These are phyloP conservation scores for Bicyclus anynana DNA, from an alignment of 1,140 invertebrate species.

Conservation along the genomic window DNA sequence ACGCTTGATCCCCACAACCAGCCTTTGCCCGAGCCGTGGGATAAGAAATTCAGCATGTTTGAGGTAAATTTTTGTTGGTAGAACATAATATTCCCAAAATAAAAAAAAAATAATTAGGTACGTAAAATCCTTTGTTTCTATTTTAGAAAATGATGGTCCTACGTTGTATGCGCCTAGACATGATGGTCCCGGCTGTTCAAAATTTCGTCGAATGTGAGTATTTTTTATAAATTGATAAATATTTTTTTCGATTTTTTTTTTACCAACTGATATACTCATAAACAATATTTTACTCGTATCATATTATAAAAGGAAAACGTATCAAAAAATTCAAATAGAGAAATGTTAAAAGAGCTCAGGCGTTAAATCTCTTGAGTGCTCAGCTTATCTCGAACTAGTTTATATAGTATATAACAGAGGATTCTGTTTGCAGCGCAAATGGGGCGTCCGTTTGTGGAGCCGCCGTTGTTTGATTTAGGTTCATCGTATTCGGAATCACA, in stretches of 20 bases:
- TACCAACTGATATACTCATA: not conserved
- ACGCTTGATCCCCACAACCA: conserved; percentile 82
- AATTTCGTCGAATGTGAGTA: conserved; percentile 83
- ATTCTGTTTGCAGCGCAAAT: conserved; percentile 66
- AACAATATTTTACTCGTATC: too few species aligned
- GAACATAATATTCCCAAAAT: not conserved
- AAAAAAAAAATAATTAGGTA: not conserved
- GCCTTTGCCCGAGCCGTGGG: conserved; percentile 83
- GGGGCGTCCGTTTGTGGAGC: conserved; percentile 89
- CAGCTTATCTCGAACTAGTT: too few species aligned
- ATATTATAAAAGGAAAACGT: too few species aligned
- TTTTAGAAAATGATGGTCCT: conserved; percentile 87
- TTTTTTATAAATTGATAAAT: too few species aligned
- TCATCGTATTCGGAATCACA: conserved; percentile 92
- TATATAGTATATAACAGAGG: not conserved
- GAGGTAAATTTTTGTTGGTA: conserved; percentile 74
- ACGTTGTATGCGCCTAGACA: conserved; percentile 91
- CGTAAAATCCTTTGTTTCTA: not conserved
- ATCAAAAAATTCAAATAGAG: too few species aligned
- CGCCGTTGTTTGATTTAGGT: conserved; percentile 91
- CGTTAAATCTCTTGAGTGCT: too few species aligned
- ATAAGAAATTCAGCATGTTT: conserved; percentile 81
- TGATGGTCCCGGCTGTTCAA: conserved; percentile 91
- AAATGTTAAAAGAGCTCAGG: too few species aligned
- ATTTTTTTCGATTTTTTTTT: not conserved